Evolutionary conservation across 2,797 vertebrate genomes (phyloP).

Genomic region (Molossus alvarezi): DNA sequence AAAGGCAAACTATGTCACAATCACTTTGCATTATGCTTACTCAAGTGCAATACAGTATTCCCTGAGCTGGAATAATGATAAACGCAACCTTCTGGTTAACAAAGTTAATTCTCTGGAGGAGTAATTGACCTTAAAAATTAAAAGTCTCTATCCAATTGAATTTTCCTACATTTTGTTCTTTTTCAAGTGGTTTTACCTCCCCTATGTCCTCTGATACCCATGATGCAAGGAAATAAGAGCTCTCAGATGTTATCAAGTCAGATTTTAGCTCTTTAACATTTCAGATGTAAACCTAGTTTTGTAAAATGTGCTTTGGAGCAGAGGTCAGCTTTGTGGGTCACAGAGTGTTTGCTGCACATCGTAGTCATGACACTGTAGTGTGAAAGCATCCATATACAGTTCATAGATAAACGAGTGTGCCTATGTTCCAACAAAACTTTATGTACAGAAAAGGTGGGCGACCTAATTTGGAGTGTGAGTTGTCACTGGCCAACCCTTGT

Average conservation of each 20-base stretch:
- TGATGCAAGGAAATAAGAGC: background rate
- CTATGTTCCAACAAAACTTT: background rate
- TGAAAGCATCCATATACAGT: background rate
- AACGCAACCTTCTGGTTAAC: background rate
- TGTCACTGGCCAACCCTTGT: background rate
- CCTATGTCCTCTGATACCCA: background rate
- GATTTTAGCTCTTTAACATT: background rate
- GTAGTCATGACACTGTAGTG: background rate
- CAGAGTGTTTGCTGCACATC: background rate
- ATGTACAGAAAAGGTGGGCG: background rate
- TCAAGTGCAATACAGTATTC: background rate
- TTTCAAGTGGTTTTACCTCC: background rate
- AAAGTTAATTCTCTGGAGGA: background rate
- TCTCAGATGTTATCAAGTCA: background rate
- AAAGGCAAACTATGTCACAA: background rate
- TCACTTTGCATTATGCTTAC: background rate
- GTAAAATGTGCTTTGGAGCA: slow-evolving; percentile 32
- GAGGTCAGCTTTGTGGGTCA: background rate
- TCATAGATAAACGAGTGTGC: too few species aligned
- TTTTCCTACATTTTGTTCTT: background rate
- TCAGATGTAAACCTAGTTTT: slow-evolving; percentile 42
- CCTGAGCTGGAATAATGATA: slow-evolving; percentile 17
- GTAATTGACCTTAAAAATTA: background rate
- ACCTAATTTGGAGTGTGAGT: background rate
- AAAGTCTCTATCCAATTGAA: background rate